Conservation (phyloP, 1,140 invertebrate species). For the Drusus annulatus region DNA sequence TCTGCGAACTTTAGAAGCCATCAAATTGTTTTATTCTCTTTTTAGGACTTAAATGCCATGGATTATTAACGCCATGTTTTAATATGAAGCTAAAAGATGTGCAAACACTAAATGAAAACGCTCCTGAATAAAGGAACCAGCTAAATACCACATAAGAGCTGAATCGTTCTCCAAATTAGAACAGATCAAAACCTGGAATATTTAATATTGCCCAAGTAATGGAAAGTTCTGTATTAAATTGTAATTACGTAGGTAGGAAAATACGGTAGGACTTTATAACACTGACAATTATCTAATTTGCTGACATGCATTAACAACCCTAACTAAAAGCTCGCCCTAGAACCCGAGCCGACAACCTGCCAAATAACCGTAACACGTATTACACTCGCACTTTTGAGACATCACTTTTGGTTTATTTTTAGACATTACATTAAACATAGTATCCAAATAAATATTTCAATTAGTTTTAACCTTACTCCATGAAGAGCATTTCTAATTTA, state of each 20-base stretch:
- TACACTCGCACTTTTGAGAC: too few species aligned
- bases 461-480: constrained; percentile 29
- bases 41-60: not conserved
- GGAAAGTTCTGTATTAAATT: constrained; percentile 14
- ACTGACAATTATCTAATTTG: constrained; percentile 5
- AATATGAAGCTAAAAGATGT: not conserved
- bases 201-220: not conserved
- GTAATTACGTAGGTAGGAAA: constrained; percentile 30
- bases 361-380: too few species aligned
- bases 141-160: too few species aligned
- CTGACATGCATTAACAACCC: constrained; percentile 13
- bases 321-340: not conserved
- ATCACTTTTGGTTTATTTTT: constrained; percentile 8
- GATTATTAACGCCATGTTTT: not conserved
- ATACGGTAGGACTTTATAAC: constrained; percentile 26
- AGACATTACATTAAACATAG: not conserved
- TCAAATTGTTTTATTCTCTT: not conserved
- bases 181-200: not conserved
- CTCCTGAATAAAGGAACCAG: not conserved
- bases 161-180: too few species aligned
- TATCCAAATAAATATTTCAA: constrained; percentile 23
- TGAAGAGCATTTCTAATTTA: constrained; percentile 15
- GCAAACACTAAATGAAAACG: too few species aligned
- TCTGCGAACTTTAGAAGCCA: not conserved
- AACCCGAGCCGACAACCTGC: not conserved